Evolutionary conservation across 2,888 invertebrate species (phyloP), one percentile per base, ranked within the genome.

Genomic region (Rhorus exstirpatorius): DNA sequence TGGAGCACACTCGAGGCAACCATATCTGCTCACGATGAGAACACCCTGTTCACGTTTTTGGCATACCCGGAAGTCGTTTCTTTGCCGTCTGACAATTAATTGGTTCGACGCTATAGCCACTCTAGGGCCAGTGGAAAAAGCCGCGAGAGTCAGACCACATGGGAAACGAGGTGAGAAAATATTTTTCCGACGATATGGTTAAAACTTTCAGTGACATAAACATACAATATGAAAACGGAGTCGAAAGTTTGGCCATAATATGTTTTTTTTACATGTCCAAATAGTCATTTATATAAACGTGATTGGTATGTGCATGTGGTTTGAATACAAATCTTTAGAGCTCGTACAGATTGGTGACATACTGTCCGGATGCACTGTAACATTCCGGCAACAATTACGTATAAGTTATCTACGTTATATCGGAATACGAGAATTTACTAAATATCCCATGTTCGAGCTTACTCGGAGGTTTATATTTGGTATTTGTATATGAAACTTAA

Each of bases 1-100:
- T 49, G 35, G 35, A 68, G 60, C 6, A 67, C 17, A 41, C 76
- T 44, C 46, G 35, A 31, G 31, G 35, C 14, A 26, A 19, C 38
- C 17, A 53, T 19, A 53, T 21, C 58, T 38, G 31, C 65, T 31
- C 46, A 65, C 67, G 38, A 74, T 41, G 72, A 70, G 49, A 68
- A 72, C 46, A 51, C 26, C 41, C 12, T 19, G 53, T 74, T 51
- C 70, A 31, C 74, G 58, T 46, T 82, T 82, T 78, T 75, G 58
- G 24, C 63, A 49, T 53, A 63, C 41, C 41, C 46, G 49, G 31
- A 63, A 78, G 24, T 65, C 49, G 58, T 58, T 68, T 49, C 38
- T 58, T 49, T 58, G 19, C 41, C 14, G 46, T 46, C 55, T 1
- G 49, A 51, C 46, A 60, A 81, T 81, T 68, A 81, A 77, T 78